phyloP scores from a whole-genome alignment of 2,797 vertebrate species.

The Sciaenops ocellatus region DNA sequence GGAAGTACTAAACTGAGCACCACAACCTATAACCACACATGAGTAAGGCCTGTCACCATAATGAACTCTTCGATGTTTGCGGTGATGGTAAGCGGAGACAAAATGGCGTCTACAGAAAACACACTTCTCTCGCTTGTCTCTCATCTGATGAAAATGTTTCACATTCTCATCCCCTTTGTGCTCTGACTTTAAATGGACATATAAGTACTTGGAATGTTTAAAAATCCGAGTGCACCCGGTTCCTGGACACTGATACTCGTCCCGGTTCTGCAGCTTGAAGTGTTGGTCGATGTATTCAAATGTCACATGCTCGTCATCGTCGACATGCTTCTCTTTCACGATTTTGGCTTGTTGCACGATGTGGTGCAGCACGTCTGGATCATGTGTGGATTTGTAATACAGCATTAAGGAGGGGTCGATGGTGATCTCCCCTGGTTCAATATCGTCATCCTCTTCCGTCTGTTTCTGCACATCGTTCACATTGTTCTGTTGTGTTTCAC shows the following conservation, averaged over 20 bases:
- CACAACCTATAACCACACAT: slow-evolving; percentile 93
- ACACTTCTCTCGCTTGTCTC: slow-evolving; percentile 95
- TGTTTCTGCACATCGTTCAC: slow-evolving; percentile 76
- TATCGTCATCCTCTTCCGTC: slow-evolving; percentile 78
- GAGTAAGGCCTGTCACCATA: slow-evolving; percentile 90
- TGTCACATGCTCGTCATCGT: slow-evolving; percentile 88
- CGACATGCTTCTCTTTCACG: slow-evolving; percentile 72
- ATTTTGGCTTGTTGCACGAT: slow-evolving; percentile 82
- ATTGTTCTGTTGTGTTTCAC: slow-evolving; percentile 82
- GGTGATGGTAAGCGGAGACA: slow-evolving; percentile 92
- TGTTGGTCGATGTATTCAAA: slow-evolving; percentile 92
- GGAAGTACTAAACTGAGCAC: slow-evolving; percentile 89
- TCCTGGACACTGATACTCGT: slow-evolving; percentile 95
- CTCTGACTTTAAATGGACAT: slow-evolving; percentile 95
- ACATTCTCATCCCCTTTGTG: slow-evolving; percentile 93
- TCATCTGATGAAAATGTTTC: slow-evolving; percentile 95
- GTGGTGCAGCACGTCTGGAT: slow-evolving; percentile 83
- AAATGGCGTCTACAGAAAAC: slow-evolving; percentile 95
- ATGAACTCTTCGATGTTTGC: slow-evolving; percentile 92
- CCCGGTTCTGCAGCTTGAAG: slow-evolving; percentile 93
- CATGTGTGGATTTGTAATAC: slow-evolving; percentile 85
- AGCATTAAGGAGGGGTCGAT: slow-evolving; percentile 85
- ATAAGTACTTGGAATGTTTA: slow-evolving; percentile 97
- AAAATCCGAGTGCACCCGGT: slow-evolving; percentile 92
- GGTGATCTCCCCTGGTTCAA: slow-evolving; percentile 85